Base-by-base conservation (phyloP, 2,888 invertebrate genomes). In the Venustoraphidia nigricollis region DNA sequence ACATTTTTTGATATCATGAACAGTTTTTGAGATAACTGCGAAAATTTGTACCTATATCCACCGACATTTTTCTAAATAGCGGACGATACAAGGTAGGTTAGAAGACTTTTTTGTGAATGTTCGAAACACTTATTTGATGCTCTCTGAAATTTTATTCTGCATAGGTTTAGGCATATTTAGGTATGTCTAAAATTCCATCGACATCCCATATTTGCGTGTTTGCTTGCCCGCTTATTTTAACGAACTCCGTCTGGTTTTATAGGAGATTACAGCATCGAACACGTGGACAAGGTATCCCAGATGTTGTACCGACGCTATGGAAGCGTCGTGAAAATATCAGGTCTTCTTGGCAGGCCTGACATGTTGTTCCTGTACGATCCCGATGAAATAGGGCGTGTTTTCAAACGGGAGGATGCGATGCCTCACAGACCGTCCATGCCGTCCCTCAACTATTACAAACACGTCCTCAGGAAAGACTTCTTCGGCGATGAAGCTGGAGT, bases 401-500 rank as follows among this genome's bases (percentile, higher is more conserved):
- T 81, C 56, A 64, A 83, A 10, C 73, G 75, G 27, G 83, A 83
- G 62, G 83, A 83, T 53, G 65, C 66, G 2, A 71, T 80, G 58
- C 83, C 83, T 0, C 76, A 77, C 53, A 72, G 83, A 48, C 83
- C 83, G 0, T 81, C 83, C 1, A 83, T 83, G 83, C 82, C 83
- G 0, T 83, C 82, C 0, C 64, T 83, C 42, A 77, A 82, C 60
- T 81, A 81, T 56, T 83, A 83, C 65, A 83, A 83, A 55, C 81
- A 82, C 56, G 76, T 73, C 0, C 62, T 82, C 42, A 67, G 80
- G 52, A 80, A 76, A 61, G 77, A 82, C 44, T 81, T 81, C 60
- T 83, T 83, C 57, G 75, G 74, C 0, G 75, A 76, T 51, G 70
- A 75, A 46, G 79, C 78, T 0, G 83, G 83, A 43, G 79, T 83